phyloP scores from a whole-genome alignment of 1,140 invertebrate species.

The Meloidogyne floridensis region DNA sequence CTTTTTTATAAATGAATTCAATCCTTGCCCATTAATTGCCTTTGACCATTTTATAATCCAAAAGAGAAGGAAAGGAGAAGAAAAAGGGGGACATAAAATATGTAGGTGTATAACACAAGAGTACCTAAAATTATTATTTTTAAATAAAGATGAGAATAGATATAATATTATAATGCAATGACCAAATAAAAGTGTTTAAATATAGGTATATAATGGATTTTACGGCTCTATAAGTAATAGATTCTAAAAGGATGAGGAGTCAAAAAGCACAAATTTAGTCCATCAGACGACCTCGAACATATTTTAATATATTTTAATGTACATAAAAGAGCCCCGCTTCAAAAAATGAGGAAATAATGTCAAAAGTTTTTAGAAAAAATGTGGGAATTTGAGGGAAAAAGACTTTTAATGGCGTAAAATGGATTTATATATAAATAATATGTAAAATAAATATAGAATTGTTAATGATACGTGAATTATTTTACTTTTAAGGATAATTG shows the following conservation, averaged over 20 bases:
- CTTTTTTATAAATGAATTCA: too few relatives aligned
- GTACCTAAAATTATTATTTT: neutral
- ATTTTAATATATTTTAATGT: neutral
- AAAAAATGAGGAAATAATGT: neutral
- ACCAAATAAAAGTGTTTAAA: neutral
- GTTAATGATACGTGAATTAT: too few relatives aligned
- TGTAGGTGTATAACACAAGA: too few relatives aligned
- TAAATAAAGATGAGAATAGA: neutral
- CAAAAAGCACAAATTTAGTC: neutral
- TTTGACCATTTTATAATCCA: too few relatives aligned
- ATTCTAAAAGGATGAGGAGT: neutral
- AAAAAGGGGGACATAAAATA: too few relatives aligned
- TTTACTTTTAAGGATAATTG: too few relatives aligned
- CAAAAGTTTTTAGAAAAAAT: neutral
- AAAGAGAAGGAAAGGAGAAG: too few relatives aligned
- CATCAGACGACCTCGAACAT: neutral
- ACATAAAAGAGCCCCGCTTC: neutral
- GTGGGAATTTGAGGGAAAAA: neutral
- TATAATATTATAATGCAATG: neutral
- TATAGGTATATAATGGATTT: neutral
- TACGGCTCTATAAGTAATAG: too few relatives aligned
- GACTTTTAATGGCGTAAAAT: neutral
- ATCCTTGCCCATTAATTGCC: too few relatives aligned
- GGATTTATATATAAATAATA: neutral
- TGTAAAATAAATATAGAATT: too few relatives aligned